Percentiles rank a stretch among this genome's conserved stretches.
Conservation (phyloP, 1,140 invertebrate species). For the honey bee (Apis mellifera) region Amel_HAv3.1 CM009935.2:11264501-11265000, state of each 20-base stretch:
- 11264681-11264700: not conserved
- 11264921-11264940: constrained; percentile 66
- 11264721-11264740: not conserved
- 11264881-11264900: constrained; percentile 65
- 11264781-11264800: constrained; percentile 50
- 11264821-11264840: constrained; percentile 51
- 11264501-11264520: constrained; percentile 35
- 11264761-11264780: constrained; percentile 35
- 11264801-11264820: constrained; percentile 56
- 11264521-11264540: not conserved
- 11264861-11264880: constrained; percentile 59
- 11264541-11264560: not conserved
- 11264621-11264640: not conserved
- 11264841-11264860: constrained; percentile 69
- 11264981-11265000: constrained; percentile 55
- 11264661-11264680: too few relatives aligned
- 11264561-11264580: too few relatives aligned
- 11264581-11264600: constrained; percentile 5
- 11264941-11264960: constrained; percentile 69
- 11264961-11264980: constrained; percentile 64
- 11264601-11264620: too few relatives aligned
- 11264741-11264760: not conserved
- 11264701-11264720: constrained; percentile 15
- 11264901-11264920: constrained; percentile 66
- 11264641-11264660: not conserved